These are phyloP conservation scores for Acanthaster planci DNA, from an alignment of 35 echinoderm and acorn worm species.

Conservation along the genomic window DNA sequence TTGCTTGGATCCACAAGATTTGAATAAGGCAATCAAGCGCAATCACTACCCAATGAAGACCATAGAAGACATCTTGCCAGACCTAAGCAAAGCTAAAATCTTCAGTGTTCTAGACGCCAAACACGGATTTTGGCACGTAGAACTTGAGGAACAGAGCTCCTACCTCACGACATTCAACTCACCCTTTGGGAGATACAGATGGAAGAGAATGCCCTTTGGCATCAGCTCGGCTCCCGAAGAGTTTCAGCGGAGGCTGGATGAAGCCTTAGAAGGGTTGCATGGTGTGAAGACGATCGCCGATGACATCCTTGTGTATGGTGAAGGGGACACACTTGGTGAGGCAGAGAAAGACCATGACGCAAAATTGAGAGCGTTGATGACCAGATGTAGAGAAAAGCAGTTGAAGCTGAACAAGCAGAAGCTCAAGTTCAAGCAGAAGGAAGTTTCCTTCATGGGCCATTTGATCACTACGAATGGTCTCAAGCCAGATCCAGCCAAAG, in stretches of 20 bases:
- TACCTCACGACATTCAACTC: constrained; percentile 76
- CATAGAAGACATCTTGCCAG: constrained; percentile 61
- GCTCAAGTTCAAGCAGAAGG: constrained; percentile 33
- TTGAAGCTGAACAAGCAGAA: constrained; percentile 68
- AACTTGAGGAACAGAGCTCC: constrained; percentile 61
- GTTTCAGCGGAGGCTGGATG: constrained; percentile 59
- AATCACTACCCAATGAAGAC: constrained; percentile 65
- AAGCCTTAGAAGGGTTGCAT: constrained; percentile 46
- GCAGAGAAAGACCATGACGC: constrained; percentile 42
- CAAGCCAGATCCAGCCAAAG: constrained; percentile 62
- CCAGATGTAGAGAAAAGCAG: constrained; percentile 56
- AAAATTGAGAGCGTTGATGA: constrained; percentile 39
- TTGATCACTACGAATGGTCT: constrained; percentile 47
- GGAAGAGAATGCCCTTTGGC: constrained; percentile 78
- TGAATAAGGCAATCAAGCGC: constrained; percentile 63
- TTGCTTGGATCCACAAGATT: constrained; percentile 45
- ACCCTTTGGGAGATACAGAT: constrained; percentile 65
- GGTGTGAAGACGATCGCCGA: constrained; percentile 59
- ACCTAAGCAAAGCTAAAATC: constrained; percentile 54
- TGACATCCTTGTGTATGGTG: constrained; percentile 72
- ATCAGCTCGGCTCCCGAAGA: constrained; percentile 61
- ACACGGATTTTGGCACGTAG: constrained; percentile 72
- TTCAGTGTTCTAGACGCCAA: constrained; percentile 63
- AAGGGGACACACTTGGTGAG: constrained; percentile 52
- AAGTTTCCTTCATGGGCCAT: constrained; percentile 74